Evolutionary conservation across 2,888 invertebrate species (phyloP).

Genomic region (Phoenoteleia sp.): DNA sequence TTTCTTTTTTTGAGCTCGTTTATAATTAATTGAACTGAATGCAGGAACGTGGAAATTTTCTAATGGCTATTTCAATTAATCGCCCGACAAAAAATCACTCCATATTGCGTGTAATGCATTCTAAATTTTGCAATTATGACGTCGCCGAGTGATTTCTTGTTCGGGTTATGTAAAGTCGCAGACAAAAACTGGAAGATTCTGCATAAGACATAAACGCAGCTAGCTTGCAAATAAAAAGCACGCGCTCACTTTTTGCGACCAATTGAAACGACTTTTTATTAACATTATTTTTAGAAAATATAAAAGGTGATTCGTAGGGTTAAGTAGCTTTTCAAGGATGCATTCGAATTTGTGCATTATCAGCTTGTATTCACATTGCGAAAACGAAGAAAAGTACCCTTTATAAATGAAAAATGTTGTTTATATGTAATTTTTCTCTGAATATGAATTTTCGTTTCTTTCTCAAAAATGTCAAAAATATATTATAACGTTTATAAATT

Average conservation of each 20-base stretch:
- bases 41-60: constrained; percentile 44
- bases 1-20: constrained; percentile 6
- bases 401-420: too few species aligned
- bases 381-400: too few species aligned
- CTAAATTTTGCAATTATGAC: constrained; percentile 71
- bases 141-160: constrained; percentile 65
- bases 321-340: constrained; percentile 69
- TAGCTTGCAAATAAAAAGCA: constrained; percentile 48
- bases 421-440: too few species aligned
- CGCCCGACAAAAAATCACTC: constrained; percentile 49
- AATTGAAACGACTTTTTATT: constrained; percentile 67
- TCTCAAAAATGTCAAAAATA: too few species aligned
- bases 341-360: constrained; percentile 60
- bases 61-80: constrained; percentile 51
- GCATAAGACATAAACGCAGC: constrained; percentile 65
- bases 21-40: constrained; percentile 47
- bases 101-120: constrained; percentile 65
- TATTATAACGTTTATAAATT: too few species aligned
- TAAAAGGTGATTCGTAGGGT: constrained; percentile 69
- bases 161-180: constrained; percentile 65
- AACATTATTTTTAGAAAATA: constrained; percentile 65
- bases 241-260: constrained; percentile 46
- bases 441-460: too few species aligned
- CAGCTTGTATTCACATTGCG: too few species aligned
- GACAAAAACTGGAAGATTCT: constrained; percentile 68